A percentile compares a stretch with the other conserved stretches of the same genome.
Evolutionary conservation across 2,113 vertebrate species (phyloP).

Genomic region (Eleginops maclovinus): DNA sequence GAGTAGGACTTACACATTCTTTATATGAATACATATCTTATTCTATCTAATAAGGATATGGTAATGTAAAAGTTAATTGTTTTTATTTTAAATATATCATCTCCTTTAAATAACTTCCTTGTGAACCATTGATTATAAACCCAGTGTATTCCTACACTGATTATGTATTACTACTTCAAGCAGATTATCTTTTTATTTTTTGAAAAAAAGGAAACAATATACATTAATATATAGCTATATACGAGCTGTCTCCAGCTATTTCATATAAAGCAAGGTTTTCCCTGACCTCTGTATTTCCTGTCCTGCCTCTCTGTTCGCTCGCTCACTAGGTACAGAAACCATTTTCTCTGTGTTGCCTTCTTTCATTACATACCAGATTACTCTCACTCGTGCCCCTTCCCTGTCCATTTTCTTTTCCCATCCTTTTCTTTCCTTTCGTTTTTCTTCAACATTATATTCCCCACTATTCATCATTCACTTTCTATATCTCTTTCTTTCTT

Average conservation of each 20-base stretch:
- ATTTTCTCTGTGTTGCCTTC: slow-evolving; percentile 45
- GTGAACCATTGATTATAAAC: too few relatives aligned
- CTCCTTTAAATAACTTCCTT: too few relatives aligned
- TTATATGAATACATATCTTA: too few relatives aligned
- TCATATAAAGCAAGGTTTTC: slow-evolving; percentile 34
- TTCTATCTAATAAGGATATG: too few relatives aligned
- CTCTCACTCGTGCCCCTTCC: slow-evolving; percentile 38
- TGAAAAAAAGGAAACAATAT: too few relatives aligned
- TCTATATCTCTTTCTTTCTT: slow-evolving; percentile 3
- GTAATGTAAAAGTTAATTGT: too few relatives aligned
- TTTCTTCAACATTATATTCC: slow-evolving; percentile 14
- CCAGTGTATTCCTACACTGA: too few relatives aligned
- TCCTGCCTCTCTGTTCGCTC: slow-evolving; percentile 36
- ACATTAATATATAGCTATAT: too few relatives aligned
- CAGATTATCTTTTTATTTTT: too few relatives aligned
- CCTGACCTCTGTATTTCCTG: slow-evolving; percentile 45
- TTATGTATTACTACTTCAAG: too few relatives aligned
- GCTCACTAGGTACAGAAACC: slow-evolving; percentile 68
- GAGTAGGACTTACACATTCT: too few relatives aligned
- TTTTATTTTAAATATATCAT: too few relatives aligned
- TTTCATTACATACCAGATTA: slow-evolving; percentile 64
- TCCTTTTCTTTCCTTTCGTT: slow-evolving; percentile 28
- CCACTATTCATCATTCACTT: slow-evolving; percentile 11
- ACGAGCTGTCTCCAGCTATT: slow-evolving; percentile 13
- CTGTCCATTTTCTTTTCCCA: slow-evolving; percentile 41